Conservation (phyloP, 2,888 invertebrate species). For the Unio pictorum region DNA sequence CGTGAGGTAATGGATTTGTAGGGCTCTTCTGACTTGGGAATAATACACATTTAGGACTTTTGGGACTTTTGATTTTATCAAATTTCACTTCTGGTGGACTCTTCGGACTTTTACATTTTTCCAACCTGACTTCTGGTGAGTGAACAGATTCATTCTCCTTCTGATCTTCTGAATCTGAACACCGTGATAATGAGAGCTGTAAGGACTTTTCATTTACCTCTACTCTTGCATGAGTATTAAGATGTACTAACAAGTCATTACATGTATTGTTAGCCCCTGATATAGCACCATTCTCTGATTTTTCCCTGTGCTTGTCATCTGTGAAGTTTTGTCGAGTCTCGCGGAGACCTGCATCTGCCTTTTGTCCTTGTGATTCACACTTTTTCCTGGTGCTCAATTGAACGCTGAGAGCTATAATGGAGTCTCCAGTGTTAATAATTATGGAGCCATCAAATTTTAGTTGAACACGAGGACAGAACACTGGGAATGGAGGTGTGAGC, state of each 20-base stretch:
- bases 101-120: constrained; percentile 29
- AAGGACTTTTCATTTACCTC: constrained; percentile 12
- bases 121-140: constrained; percentile 15
- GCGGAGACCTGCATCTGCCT: constrained; percentile 13
- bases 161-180: constrained; percentile 25
- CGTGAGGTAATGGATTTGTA: constrained; percentile 15
- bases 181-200: constrained; percentile 2
- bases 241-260: constrained; percentile 2
- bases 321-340: constrained; percentile 18
- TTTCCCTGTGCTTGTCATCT: constrained; percentile 28
- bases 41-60: constrained; percentile 28
- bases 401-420: constrained; percentile 82
- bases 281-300: constrained; percentile 13
- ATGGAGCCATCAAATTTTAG: constrained; percentile 77
- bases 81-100: constrained; percentile 20
- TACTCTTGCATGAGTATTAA: constrained; percentile 7
- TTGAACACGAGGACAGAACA: constrained; percentile 65
- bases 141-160: constrained; percentile 28
- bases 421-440: constrained; percentile 87
- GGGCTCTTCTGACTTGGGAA: constrained; percentile 36
- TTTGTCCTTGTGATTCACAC: constrained; percentile 4
- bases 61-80: constrained; percentile 29
- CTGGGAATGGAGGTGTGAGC: constrained; percentile 77
- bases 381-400: constrained; percentile 54
- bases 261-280: constrained; percentile 16